Base-by-base conservation (phyloP, 1,140 invertebrate species). In the Hylyphantes graminicola region DNA sequence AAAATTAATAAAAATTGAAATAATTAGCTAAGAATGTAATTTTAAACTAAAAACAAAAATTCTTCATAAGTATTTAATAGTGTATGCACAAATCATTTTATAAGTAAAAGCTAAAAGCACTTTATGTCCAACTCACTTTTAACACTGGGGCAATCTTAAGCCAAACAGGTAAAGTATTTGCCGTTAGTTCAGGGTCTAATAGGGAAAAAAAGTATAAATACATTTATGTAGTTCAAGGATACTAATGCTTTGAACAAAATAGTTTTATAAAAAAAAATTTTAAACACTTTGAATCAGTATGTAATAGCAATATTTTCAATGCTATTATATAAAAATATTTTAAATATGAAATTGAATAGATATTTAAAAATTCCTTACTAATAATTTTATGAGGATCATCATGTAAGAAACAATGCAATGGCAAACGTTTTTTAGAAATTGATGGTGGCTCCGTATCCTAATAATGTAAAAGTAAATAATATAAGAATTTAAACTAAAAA, bases 121-220 rank as follows among this genome's bases (percentile, higher is more conserved):
- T 15, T 17, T 55, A 7, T 7, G 59, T 13, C 55, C 8, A 21
- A 59, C 72, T 48, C 59, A 74, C 72, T 59, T 21, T 57, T 74
- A 74, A 74, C 13, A 59, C 19, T 35, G 19, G 12, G 1, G 53
- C 54, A 57, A 74, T 74, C 48, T 74, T 74, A n/a, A 74, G 48
- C 72, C 72, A 74, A 10, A 74, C 21, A 13, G 50, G 15, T 51
- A 74, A 35, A 35, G 72, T 74, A 55, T 59, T 59, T n/a, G 54
- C 53, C 6, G 54, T 59, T 15, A 74, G 12, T 15, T 74, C 72
- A 17, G 72, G 72, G 48, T 74, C 72, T 74, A 35, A 35, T 2
- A 35, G 35, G 35, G 35, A 35, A 35, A 35, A 35, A 35, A 35
- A 35, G 35, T 35, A 35, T 35, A 35, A 35, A 35, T 35, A 35